Evolutionary conservation across 2,797 vertebrate species (phyloP), one percentile per base, ranked within the genome.

Genomic region (Valencia hispanica): DNA sequence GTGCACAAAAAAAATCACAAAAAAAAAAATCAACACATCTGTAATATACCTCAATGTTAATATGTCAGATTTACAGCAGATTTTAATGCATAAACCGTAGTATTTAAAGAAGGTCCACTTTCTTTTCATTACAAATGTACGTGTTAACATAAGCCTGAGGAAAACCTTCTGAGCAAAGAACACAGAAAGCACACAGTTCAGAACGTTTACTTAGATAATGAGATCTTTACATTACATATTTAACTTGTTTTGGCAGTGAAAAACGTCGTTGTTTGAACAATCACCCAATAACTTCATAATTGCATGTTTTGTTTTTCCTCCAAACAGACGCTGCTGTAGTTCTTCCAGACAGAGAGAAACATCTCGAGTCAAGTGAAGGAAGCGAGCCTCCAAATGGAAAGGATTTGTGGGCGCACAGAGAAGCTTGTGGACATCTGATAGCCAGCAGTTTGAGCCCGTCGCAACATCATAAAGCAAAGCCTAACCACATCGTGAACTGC

Each of bases 371-470:
- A 32, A 71, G 32, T 15, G 32, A 36, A 39, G 84, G 83, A 86
- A 88, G 77, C 75, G 57, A 12, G 82, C 63, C 76, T 77, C 68
- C 45, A 77, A 84, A 75, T 30, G 61, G 41, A 14, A n/a, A 51
- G 30, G 78, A 79, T 82, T 83, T 76, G 59, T 51, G 65, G 70
- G 43, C 71, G 22, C 75, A 53, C 55, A 70, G 43, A 84, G 78
- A 83, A 79, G 77, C 86, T 84, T 86, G 87, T 78, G 78, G 88
- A 89, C 72, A 88, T 86, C 4, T 77, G 89, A 89, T 87, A 84
- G 77, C 69, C 85, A 77, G 76, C 80, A 85, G 83, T 81, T 79
- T 71, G 70, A 18, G 63, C 34, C 79, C 79, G 84, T 88, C 83
- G 78, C 76, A 86, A 87, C 87, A 91, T 79, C 34, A 78, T 75